Base-by-base conservation (phyloP, 2,113 vertebrate species). In the Felis chaus region DNA sequence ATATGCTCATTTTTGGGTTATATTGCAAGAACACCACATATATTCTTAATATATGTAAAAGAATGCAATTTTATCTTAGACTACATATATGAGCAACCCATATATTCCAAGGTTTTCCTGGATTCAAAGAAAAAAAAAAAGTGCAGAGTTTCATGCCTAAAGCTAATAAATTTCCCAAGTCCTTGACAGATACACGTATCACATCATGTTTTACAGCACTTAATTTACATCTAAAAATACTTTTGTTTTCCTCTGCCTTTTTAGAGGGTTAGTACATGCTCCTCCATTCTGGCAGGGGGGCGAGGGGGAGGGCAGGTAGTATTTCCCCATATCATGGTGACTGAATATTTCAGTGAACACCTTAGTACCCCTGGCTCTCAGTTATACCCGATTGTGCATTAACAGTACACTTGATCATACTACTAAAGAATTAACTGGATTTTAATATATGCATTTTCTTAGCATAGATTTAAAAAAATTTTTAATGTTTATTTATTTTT, bases 31-130 rank as follows among this genome's bases (percentile, higher is more conserved):
- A 61, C 23, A 61, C 21, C 57, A 57, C 19, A 9, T 61, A 23
- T 61, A 61, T 61, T 61, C 57, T 61, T 23, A 61, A 61, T 25
- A 61, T 61, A 61, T 90, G 50, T 91, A 93, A 96, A 96, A 96
- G 13, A 94, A 94, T 29, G 39, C 33, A 76, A 10, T 79, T 81
- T 39, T 78, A 63, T 73, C 81, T 48, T 25, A 45, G 79, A 63
- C 66, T 45, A n/a, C 36, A 71, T 76, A 16, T 55, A 16, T 31
- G 33, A 85, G 48, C 11, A 68, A 65, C 36, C 27, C 63, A 16
- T 15, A 2, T 29, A 89, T 73, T 55, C 11, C 73, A 81, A 85
- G 36, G 10, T 65, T 79, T 57, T 8, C 33, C 4, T n/a, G 27
- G 84, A n/a, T 45, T 86, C 31, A 4, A 16, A 81, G 94, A 41